Conservation (phyloP, 2,797 vertebrate genomes). For the Epinephelus coioides region DNA sequence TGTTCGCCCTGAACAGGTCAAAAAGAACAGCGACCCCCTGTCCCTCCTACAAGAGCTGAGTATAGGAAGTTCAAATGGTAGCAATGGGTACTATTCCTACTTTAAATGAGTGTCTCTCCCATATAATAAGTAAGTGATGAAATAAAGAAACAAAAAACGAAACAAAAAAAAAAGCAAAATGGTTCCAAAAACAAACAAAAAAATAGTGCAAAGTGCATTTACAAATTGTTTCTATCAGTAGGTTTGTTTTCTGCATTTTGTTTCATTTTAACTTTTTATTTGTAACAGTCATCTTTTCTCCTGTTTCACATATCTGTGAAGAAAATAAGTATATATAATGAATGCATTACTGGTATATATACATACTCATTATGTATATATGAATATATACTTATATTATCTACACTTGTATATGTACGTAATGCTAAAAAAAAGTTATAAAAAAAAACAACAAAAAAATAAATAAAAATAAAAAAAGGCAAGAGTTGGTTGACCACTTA, state of each 20-base stretch:
- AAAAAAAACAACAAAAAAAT: slow-evolving; percentile 64
- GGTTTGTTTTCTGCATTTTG: slow-evolving; percentile 80
- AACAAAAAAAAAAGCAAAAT: slow-evolving; percentile 74
- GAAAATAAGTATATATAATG: slow-evolving; percentile 86
- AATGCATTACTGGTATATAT: slow-evolving; percentile 86
- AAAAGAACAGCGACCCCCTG: slow-evolving; percentile 98
- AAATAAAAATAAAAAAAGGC: slow-evolving; percentile 79
- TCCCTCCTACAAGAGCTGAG: slow-evolving; percentile 99
- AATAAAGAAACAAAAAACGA: slow-evolving; percentile 50
- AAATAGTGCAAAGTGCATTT: slow-evolving; percentile 82
- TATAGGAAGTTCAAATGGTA: slow-evolving; percentile 98
- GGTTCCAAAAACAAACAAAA: slow-evolving; percentile 46
- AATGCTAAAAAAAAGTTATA: slow-evolving; percentile 77
- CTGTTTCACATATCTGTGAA: slow-evolving; percentile 89
- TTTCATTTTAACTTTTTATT: slow-evolving; percentile 86
- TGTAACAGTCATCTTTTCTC: slow-evolving; percentile 84
- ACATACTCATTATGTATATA: slow-evolving; percentile 87
- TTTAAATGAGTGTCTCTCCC: slow-evolving; percentile 92
- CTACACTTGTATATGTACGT: slow-evolving; percentile 91
- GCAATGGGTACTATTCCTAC: slow-evolving; percentile 99
- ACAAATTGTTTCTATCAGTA: slow-evolving; percentile 83
- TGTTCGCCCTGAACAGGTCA: slow-evolving; percentile 93
- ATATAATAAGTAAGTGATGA: slow-evolving; percentile 50
- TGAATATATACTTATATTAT: slow-evolving; percentile 89
- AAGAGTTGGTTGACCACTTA: slow-evolving; percentile 84